Conservation (phyloP, 1,140 invertebrate genomes). For the Drosophila ogumai region DNA sequence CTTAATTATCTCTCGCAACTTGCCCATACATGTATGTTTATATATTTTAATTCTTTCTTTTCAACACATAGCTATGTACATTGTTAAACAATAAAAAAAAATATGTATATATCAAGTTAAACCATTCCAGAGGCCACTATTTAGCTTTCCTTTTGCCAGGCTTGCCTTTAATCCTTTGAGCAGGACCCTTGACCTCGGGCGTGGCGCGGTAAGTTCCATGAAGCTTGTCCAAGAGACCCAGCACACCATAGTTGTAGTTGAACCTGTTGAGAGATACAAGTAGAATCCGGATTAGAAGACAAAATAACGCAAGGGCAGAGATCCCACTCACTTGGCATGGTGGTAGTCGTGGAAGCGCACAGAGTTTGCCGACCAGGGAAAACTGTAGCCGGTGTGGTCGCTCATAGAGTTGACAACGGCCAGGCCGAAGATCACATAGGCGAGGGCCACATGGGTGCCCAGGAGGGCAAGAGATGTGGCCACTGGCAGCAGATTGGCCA, state of each 20-base stretch:
- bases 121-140: not conserved
- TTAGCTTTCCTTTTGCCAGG: constrained; percentile 15
- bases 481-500: constrained; percentile 93
- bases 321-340: constrained; percentile 89
- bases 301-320: not conserved
- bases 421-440: constrained; percentile 92
- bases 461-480: constrained; percentile 91
- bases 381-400: constrained; percentile 94
- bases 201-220: constrained; percentile 89
- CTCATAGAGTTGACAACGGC: constrained; percentile 92
- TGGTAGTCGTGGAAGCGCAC: constrained; percentile 96
- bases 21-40: not conserved
- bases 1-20: not conserved
- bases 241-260: constrained; percentile 93
- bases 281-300: not conserved
- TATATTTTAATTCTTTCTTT: not conserved
- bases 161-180: constrained; percentile 6
- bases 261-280: constrained; percentile 86
- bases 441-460: constrained; percentile 91
- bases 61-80: not conserved
- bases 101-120: not conserved
- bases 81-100: not conserved
- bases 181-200: constrained; percentile 8
- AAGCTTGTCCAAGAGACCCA: constrained; percentile 92
- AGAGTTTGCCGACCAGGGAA: constrained; percentile 92